Evolutionary conservation across 2,113 vertebrate genomes (phyloP), one percentile per base, ranked within the genome.

Genomic region (Gopherus flavomarginatus): DNA sequence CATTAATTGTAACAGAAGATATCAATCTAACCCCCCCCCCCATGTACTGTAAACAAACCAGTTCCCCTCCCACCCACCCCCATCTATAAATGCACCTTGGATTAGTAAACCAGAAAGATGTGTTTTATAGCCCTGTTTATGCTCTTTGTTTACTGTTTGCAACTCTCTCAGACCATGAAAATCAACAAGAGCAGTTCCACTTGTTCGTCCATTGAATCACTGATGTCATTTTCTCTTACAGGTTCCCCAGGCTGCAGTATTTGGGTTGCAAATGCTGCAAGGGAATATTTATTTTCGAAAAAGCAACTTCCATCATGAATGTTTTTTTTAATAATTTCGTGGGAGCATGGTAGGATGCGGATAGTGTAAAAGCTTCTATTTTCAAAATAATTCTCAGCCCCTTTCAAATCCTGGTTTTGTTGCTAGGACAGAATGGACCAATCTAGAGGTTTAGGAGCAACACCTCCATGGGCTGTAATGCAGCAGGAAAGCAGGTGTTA

Each of bases 101-200:
- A 85, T 82, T 90, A 57, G 5, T 75, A n/a, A 3, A 69, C 10
- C 38, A 86, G 57, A 88, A 35, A 85, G 87, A 93, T 6, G 47
- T 86, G 1, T 6, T 69, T 91, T 77, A 5, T 11, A 1, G 81
- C 86, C 26, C 82, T 85, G 77, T 49, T 16, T 11, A 0, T 9
- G 6, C 11, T 57, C 3, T 65, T 85, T 79, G 35, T 85, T 95
- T 92, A 53, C 47, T 42, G 89, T 94, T 53, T 79, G 38, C 53
- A 92, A 87, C 77, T 90, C 75, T 56, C 81, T 77, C 16, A 92
- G 21, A 50, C 35, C 95, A 53, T 77, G 21, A 86, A 93, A 90
- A 12, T 24, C n/a, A 56, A 53, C 1, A 3, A 89, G 78, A 62
- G 86, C 65, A 86, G 82, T 57, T 79, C 27, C 22, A 44, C 26